Percentiles rank a stretch among this genome's conserved stretches.
Evolutionary conservation across 2,888 invertebrate species (phyloP).

Genomic region (Antheraea yamamai): DNA sequence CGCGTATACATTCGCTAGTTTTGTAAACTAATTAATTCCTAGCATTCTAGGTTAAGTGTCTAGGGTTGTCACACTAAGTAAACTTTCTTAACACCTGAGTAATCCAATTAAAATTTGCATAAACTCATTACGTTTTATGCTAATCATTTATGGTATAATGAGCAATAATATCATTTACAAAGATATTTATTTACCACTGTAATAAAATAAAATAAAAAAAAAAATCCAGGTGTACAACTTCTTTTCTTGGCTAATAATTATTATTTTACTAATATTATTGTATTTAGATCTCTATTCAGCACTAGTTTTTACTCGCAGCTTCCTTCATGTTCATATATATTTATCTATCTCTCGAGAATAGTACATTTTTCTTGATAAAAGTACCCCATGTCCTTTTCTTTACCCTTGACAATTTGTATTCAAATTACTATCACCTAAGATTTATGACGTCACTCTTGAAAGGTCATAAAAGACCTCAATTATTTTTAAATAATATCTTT

Average conservation of each 20-base stretch:
- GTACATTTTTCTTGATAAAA: no score
- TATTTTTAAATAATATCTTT: no score
- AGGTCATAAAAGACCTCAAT: no score
- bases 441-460: no score
- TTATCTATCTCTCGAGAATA: no score
- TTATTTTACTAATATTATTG: neutral
- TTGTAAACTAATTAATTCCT: conserved; percentile 34
- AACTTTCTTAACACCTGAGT: conserved; percentile 12
- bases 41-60: conserved; percentile 13
- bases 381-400: no score
- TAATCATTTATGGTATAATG: neutral
- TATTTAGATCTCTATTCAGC: no score
- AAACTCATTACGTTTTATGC: neutral
- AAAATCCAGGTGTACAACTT: neutral
- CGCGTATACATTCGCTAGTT: conserved; percentile 32
- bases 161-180: neutral
- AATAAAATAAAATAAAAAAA: neutral
- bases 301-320: no score
- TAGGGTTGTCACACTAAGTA: conserved; percentile 13
- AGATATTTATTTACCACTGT: neutral
- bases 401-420: no score
- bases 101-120: conserved; percentile 20
- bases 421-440: no score
- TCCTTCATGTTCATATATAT: no score
- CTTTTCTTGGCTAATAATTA: neutral